These are phyloP conservation scores for Palythoa grandiflora DNA, from an alignment of 92 coral and sea anemone genomes.

Conservation along the genomic window DNA sequence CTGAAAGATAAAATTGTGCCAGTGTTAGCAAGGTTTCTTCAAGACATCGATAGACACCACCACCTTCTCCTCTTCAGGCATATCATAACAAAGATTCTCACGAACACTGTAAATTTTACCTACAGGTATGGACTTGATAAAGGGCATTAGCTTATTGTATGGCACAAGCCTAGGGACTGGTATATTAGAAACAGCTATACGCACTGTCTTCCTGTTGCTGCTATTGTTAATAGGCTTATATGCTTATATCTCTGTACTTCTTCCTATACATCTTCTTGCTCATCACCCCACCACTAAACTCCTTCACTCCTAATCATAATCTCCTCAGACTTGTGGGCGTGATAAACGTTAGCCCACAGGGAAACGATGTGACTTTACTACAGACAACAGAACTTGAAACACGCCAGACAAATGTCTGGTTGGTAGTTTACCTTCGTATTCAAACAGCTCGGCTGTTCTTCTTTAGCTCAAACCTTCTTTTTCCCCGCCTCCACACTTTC, in stretches of 20 bases:
- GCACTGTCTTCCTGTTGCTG: slow-evolving; percentile 2
- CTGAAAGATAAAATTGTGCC: background rate
- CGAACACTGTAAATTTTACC: slow-evolving; percentile 4
- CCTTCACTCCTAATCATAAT: slow-evolving; percentile 64
- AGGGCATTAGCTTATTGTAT: background rate
- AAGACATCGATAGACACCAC: slow-evolving; percentile 10
- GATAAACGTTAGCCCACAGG: no score
- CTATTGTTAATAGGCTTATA: slow-evolving; percentile 7
- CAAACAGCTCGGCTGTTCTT: slow-evolving; percentile 22
- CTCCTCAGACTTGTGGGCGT: slow-evolving; percentile 26
- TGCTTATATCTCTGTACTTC: slow-evolving; percentile 44
- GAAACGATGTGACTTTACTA: no score
- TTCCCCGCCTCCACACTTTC: background rate
- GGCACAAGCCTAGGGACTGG: slow-evolving; percentile 57
- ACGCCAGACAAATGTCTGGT: background rate
- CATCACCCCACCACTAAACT: slow-evolving; percentile 67
- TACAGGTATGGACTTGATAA: background rate
- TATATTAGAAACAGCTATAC: slow-evolving; percentile 35
- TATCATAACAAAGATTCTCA: slow-evolving; percentile 3
- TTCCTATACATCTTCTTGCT: slow-evolving; percentile 62
- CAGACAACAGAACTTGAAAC: no score
- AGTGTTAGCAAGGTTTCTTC: slow-evolving; percentile 1
- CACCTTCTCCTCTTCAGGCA: background rate
- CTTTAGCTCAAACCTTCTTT: background rate
- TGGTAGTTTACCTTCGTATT: background rate